These are phyloP conservation scores for Venusia cambrica DNA, from an alignment of 2,888 invertebrate species.

Conservation along the genomic window DNA sequence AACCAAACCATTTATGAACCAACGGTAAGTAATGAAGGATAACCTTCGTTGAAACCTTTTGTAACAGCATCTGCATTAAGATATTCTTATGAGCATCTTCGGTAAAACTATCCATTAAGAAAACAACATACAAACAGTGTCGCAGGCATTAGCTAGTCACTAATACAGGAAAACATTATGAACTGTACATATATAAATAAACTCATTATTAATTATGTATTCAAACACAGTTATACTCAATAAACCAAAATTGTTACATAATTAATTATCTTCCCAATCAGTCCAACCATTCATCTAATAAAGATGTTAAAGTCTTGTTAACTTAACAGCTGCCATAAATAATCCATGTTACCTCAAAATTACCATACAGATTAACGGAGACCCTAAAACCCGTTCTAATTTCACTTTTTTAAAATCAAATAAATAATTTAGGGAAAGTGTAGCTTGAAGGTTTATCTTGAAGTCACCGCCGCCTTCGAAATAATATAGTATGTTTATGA, in stretches of 20 bases:
- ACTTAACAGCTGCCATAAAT: constrained; percentile 25
- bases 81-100: too few species aligned
- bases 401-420: constrained; percentile 31
- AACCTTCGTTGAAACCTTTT: constrained; percentile 3
- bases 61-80: too few species aligned
- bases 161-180: too few species aligned
- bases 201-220: constrained; percentile 5
- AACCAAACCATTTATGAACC: too few species aligned
- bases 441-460: constrained; percentile 7
- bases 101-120: too few species aligned
- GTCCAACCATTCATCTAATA: constrained; percentile 22
- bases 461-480: constrained; percentile 20
- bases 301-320: constrained; percentile 24
- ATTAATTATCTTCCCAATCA: constrained; percentile 16
- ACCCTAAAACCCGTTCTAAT: constrained; percentile 25
- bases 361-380: constrained; percentile 29
- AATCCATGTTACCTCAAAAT: constrained; percentile 27
- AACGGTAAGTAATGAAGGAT: constrained; percentile 15
- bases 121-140: too few species aligned
- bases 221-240: constrained; percentile 11
- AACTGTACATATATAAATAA: too few species aligned
- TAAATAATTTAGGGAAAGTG: constrained; percentile 27
- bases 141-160: too few species aligned
- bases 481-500: constrained; percentile 17
- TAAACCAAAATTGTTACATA: constrained; percentile 13